Evolutionary conservation across 2,113 vertebrate species (phyloP), one percentile per base, ranked within the genome.

Genomic region (Chaetura pelagica): DNA sequence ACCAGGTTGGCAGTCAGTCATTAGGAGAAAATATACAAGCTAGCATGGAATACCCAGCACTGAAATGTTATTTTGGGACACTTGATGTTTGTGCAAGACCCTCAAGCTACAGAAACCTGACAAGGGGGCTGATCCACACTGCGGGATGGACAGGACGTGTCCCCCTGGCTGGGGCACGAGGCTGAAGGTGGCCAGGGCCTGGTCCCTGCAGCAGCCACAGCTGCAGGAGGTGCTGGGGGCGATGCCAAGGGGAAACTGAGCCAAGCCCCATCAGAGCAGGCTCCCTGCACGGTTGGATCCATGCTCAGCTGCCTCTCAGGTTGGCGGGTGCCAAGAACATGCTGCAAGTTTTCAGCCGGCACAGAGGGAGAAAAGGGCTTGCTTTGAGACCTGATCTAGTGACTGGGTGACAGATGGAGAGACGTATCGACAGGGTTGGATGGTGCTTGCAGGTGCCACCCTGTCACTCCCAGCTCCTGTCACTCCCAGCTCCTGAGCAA

Each of bases 81-180:
- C 30, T 7, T 2, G 15, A 12, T 7, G n/a, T 6, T 55, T 27
- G 26, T 27, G 55, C 15, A 19, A 23, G 57, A n/a, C 27, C 74
- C 83, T 40, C 16, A 27, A 90, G 67, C 72, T 83, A 26, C 34
- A 64, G 62, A 40, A 59, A 15, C 27, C 20, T 49, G 11, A 23
- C 7, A 19, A 4, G 0, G 1, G 35, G 29, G 32, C 59, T 13
- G n/a, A 40, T 21, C 51, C 26, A 5, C 0, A 3, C 18, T 1
- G 1, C 16, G 6, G 54, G 38, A 40, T 5, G 0, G 16, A 32
- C 0, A 16, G 38, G 38, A 38, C 38, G 38, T 38, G 38, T 10
- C 38, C 38, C 38, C 38, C 55, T 24, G 1, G 27, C n/a, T 9
- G 57, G 40, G 58, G 38, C 69, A 71, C 2, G 12, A 67, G 71